Evolutionary conservation across 2,888 invertebrate genomes (phyloP).

Genomic region (Neelides folsomi): DNA sequence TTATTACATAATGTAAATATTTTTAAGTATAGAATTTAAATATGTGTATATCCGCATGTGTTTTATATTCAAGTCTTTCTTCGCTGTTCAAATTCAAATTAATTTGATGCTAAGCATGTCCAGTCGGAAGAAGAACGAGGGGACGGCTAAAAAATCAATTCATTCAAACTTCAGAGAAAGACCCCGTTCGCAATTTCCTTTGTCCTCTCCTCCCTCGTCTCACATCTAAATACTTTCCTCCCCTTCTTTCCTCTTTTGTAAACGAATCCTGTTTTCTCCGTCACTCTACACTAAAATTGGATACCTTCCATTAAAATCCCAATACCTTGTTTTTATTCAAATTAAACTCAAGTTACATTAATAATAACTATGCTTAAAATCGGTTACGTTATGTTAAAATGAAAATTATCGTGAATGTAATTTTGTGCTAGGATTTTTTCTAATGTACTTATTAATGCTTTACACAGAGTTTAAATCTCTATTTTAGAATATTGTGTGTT

Average conservation of each 20-base stretch:
- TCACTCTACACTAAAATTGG: too few relatives aligned
- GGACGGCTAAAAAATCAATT: constrained; percentile 24
- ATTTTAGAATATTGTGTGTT: too few relatives aligned
- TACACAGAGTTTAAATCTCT: too few relatives aligned
- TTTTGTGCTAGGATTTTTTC: too few relatives aligned
- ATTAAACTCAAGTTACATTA: too few relatives aligned
- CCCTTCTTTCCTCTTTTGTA: constrained; percentile 6
- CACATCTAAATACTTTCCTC: constrained; percentile 26
- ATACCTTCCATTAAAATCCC: background rate
- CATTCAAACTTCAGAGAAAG: background rate
- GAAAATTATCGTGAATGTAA: too few relatives aligned
- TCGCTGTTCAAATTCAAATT: constrained; percentile 27
- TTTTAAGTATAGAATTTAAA: too few relatives aligned
- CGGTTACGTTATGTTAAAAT: too few relatives aligned
- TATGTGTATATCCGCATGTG: background rate
- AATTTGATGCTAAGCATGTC: constrained; percentile 33
- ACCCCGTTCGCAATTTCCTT: constrained; percentile 29
- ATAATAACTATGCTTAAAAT: too few relatives aligned
- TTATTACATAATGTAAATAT: too few relatives aligned
- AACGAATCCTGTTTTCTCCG: too few relatives aligned
- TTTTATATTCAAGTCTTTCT: constrained; percentile 5
- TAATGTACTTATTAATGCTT: too few relatives aligned
- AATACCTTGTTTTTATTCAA: background rate
- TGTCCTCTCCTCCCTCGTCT: constrained; percentile 24
- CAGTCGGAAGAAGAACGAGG: constrained; percentile 9